Percentiles rank a stretch among this genome's conserved stretches.
phyloP scores from a whole-genome alignment of 2,888 invertebrate genomes.

The Idaea biselata region DNA sequence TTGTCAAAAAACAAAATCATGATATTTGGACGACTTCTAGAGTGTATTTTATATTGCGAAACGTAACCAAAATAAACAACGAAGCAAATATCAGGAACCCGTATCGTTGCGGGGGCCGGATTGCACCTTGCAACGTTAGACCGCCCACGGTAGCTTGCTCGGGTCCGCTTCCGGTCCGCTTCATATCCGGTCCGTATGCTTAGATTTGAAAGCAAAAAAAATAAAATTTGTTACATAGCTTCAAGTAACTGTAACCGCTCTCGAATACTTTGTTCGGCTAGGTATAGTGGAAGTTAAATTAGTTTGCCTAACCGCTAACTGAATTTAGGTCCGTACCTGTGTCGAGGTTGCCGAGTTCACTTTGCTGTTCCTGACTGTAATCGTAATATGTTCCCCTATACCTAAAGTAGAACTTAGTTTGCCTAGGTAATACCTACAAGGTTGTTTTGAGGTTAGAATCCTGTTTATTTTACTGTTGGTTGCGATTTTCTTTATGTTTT shows the following conservation, averaged over 20 bases:
- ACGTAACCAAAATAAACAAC: too few species aligned
- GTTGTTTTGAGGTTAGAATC: conserved; percentile 10
- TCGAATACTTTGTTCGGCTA: conserved; percentile 39
- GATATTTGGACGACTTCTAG: too few species aligned
- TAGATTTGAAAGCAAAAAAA: not conserved
- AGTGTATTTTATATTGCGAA: too few species aligned
- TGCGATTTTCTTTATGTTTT: not conserved
- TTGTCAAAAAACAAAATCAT: too few species aligned
- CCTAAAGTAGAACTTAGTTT: conserved; percentile 7
- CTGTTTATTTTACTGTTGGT: conserved; percentile 2
- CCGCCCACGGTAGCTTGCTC: too few species aligned
- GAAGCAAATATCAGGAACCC: too few species aligned
- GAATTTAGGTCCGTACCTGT: conserved; percentile 45
- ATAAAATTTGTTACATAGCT: conserved; percentile 16
- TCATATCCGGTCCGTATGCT: not conserved
- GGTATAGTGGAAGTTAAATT: conserved; percentile 54
- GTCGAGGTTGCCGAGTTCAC: conserved; percentile 31
- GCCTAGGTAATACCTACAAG: conserved; percentile 9
- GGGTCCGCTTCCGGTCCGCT: too few species aligned
- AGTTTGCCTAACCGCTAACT: conserved; percentile 47
- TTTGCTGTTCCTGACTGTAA: conserved; percentile 23
- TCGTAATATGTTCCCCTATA: conserved; percentile 23
- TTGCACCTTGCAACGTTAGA: too few species aligned
- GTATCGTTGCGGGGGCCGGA: too few species aligned
- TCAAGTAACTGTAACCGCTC: conserved; percentile 33